Evolutionary conservation across 2,888 invertebrate species (phyloP).

Genomic region (Synanthedon formicaeformis): DNA sequence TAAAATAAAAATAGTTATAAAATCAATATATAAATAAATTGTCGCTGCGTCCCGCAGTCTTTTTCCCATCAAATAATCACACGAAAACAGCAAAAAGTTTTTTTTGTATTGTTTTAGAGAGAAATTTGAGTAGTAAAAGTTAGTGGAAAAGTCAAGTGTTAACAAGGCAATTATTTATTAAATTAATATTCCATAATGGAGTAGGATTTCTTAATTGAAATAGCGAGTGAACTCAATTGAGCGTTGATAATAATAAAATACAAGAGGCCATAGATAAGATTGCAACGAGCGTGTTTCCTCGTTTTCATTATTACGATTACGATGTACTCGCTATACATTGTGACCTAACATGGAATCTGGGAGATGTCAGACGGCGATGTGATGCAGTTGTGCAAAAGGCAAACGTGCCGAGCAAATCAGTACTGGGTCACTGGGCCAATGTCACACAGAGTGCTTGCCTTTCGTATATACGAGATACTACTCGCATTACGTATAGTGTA

Average conservation of each 20-base stretch:
- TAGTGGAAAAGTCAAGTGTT: too few species aligned
- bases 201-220: too few species aligned
- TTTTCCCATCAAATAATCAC: too few species aligned
- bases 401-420: conserved; percentile 10
- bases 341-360: not conserved
- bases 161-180: too few species aligned
- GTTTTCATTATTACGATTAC: not conserved
- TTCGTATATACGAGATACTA: not conserved
- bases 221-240: too few species aligned
- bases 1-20: too few species aligned
- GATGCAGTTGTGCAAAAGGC: conserved; percentile 2
- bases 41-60: too few species aligned
- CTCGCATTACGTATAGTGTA: conserved; percentile 4
- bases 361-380: not conserved
- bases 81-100: too few species aligned
- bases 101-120: too few species aligned
- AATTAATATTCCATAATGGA: too few species aligned
- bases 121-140: too few species aligned
- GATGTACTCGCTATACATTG: not conserved
- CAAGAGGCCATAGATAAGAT: not conserved
- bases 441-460: conserved; percentile 15
- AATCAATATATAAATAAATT: too few species aligned
- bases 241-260: not conserved
- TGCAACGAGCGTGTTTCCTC: not conserved
- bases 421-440: conserved; percentile 52